A percentile compares a stretch with the other conserved stretches of the same genome.
These are phyloP conservation scores for Acrocera orbiculus DNA, from an alignment of 2,888 invertebrate genomes.

Conservation along the genomic window DNA sequence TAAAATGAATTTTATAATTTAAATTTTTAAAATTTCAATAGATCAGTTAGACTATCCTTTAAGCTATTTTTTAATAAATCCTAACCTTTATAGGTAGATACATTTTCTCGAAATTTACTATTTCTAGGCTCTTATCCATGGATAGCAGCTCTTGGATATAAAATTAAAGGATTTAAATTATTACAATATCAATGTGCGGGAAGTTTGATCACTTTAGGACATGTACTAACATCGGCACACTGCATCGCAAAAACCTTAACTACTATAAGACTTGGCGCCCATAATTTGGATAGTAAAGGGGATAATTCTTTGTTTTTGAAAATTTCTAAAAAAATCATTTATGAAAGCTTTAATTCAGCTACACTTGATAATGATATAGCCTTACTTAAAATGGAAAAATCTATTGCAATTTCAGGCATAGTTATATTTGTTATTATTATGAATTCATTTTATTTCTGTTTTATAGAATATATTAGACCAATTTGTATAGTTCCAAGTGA, in stretches of 20 bases:
- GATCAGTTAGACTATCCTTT: too few relatives aligned
- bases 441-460: not conserved
- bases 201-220: constrained; percentile 45
- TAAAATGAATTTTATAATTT: too few relatives aligned
- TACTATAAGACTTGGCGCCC: constrained; percentile 57
- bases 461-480: constrained; percentile 36
- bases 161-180: not conserved
- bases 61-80: too few relatives aligned
- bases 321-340: constrained; percentile 41
- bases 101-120: too few relatives aligned
- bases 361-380: constrained; percentile 62
- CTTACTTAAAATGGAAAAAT: constrained; percentile 41
- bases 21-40: too few relatives aligned
- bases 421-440: not conserved
- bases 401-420: too few relatives aligned
- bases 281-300: constrained; percentile 49
- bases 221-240: constrained; percentile 55
- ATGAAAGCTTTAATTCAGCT: constrained; percentile 47
- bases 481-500: constrained; percentile 45
- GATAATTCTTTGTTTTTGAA: constrained; percentile 44
- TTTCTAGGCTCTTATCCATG: constrained; percentile 56
- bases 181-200: constrained; percentile 52
- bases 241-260: constrained; percentile 24
- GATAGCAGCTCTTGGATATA: constrained; percentile 61
- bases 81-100: too few relatives aligned